Evolutionary conservation across 2,888 invertebrate genomes (phyloP).

Genomic region (Chalcis sispes): DNA sequence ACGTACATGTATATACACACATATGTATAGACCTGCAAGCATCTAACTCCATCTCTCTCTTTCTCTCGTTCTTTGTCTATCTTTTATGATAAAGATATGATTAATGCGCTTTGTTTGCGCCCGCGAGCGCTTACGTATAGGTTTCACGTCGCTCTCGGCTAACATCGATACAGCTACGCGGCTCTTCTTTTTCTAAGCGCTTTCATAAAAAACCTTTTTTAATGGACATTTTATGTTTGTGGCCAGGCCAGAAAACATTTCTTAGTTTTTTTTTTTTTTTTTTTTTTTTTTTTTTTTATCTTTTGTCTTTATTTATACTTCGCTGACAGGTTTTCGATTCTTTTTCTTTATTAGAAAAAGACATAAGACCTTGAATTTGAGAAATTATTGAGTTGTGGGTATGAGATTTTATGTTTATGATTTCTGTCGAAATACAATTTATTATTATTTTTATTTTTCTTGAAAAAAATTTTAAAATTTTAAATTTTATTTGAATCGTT

Average conservation of each 20-base stretch:
- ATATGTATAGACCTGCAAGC: too few relatives aligned
- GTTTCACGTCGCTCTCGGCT: not conserved
- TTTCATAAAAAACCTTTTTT: conserved; percentile 14
- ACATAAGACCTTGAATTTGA: not conserved
- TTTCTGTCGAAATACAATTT: too few relatives aligned
- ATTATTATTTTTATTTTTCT: too few relatives aligned
- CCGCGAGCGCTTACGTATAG: not conserved
- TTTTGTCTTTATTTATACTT: too few relatives aligned
- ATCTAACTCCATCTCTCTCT: not conserved
- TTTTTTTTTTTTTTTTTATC: too few relatives aligned
- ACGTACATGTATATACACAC: too few relatives aligned
- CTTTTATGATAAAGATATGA: conserved; percentile 29
- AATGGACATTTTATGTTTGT: conserved; percentile 30
- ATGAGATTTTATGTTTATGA: too few relatives aligned
- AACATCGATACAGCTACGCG: not conserved
- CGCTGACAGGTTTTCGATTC: not conserved
- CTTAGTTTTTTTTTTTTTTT: conserved; percentile 14
- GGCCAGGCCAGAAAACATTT: not conserved
- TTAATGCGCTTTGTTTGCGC: conserved; percentile 40
- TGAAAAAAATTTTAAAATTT: too few relatives aligned
- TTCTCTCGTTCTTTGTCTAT: not conserved
- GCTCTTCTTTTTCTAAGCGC: not conserved
- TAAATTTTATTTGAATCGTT: too few relatives aligned
- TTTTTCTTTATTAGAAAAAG: not conserved
- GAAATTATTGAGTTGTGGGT: not conserved